Percentiles rank a stretch among this genome's conserved stretches.
phyloP scores from a whole-genome alignment of 2,113 vertebrate genomes.

The Daubentonia madagascariensis region DNA sequence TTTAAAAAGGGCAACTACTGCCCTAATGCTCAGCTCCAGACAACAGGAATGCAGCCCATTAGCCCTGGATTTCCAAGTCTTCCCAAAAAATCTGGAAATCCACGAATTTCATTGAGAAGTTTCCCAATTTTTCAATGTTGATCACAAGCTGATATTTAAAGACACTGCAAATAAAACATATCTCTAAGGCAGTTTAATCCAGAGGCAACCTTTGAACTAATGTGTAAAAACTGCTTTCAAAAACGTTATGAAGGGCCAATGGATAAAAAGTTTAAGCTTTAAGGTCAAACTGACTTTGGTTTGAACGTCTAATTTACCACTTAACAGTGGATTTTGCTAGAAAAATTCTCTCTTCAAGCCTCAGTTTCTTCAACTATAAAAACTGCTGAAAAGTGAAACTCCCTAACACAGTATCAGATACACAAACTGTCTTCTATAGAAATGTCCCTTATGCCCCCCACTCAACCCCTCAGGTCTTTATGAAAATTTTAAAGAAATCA shows the following conservation, averaged over 20 bases:
- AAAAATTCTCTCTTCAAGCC: not conserved
- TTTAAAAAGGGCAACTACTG: not conserved
- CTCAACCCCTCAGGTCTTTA: not conserved
- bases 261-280: not conserved
- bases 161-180: not conserved
- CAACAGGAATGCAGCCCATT: not conserved
- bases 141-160: not conserved
- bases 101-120: not conserved
- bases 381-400: constrained; percentile 13
- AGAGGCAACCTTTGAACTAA: not conserved
- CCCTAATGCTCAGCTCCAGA: not conserved
- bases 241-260: not conserved
- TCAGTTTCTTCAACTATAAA: constrained; percentile 26
- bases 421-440: not conserved
- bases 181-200: not conserved
- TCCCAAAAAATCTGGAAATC: not conserved
- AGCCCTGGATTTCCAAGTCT: not conserved
- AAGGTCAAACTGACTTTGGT: not conserved
- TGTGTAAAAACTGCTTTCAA: not conserved
- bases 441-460: not conserved
- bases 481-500: constrained; percentile 3
- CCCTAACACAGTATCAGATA: not conserved
- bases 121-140: not conserved
- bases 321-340: not conserved
- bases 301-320: not conserved